Evolutionary conservation across 2,888 invertebrate species (phyloP).

Genomic region (Plusia festucae): DNA sequence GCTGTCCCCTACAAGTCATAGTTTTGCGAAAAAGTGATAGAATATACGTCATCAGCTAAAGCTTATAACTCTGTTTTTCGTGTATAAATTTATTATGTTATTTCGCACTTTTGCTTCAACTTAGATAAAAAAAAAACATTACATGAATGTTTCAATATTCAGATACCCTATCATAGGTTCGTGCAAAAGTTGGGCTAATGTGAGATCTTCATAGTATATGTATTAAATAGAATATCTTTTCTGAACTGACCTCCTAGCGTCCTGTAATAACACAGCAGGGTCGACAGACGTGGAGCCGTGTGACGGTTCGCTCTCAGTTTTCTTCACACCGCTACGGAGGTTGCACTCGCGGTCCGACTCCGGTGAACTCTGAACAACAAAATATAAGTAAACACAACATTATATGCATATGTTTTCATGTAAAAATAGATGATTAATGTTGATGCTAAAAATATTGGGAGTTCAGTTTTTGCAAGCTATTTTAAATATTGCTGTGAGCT

Average conservation of each 20-base stretch:
- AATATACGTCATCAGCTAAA: too few relatives aligned
- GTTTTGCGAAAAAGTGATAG: too few relatives aligned
- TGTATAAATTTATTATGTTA: too few relatives aligned
- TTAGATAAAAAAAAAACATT: too few relatives aligned
- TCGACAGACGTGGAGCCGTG: conserved; percentile 83
- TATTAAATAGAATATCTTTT: background rate
- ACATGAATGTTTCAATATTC: too few relatives aligned
- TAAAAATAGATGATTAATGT: conserved; percentile 2
- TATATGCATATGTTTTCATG: background rate
- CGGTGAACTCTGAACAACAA: conserved; percentile 60
- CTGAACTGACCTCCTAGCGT: conserved; percentile 81
- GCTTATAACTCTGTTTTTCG: too few relatives aligned
- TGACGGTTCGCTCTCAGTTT: conserved; percentile 88
- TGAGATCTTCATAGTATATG: too few relatives aligned
- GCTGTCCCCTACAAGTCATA: too few relatives aligned
- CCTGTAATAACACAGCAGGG: conserved; percentile 88
- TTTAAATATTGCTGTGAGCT: conserved; percentile 4
- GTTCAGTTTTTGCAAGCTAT: background rate
- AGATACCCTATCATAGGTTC: too few relatives aligned
- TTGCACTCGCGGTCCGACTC: conserved; percentile 62
- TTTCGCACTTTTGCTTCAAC: too few relatives aligned
- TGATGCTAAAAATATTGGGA: background rate
- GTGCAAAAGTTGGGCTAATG: too few relatives aligned
- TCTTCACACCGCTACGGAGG: conserved; percentile 82
- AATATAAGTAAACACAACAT: background rate